Percentiles rank a stretch among this genome's conserved stretches.
phyloP scores from a whole-genome alignment of 2,888 invertebrate species.

The Drosophila antonietae region DNA sequence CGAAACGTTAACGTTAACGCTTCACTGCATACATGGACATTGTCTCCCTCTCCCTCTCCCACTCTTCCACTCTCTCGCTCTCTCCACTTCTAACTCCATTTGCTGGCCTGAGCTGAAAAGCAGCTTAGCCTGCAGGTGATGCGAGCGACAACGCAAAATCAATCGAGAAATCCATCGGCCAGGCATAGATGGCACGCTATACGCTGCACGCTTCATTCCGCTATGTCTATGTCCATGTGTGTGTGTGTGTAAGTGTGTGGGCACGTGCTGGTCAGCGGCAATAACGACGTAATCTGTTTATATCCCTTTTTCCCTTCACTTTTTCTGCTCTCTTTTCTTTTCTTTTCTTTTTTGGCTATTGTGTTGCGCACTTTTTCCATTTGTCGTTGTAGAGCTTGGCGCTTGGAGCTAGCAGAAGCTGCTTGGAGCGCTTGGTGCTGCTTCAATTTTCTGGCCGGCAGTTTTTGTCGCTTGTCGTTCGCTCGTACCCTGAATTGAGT shows the following conservation, averaged over 20 bases:
- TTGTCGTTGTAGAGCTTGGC: slow-evolving; percentile 51
- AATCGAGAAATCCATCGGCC: slow-evolving; percentile 71
- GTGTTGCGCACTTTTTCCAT: slow-evolving; percentile 78
- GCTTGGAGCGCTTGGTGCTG: slow-evolving; percentile 45
- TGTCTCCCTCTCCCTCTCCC: slow-evolving; percentile 13
- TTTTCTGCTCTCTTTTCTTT: not conserved
- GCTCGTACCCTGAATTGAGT: slow-evolving; percentile 67
- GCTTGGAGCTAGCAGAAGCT: slow-evolving; percentile 5
- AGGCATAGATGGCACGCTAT: slow-evolving; percentile 55
- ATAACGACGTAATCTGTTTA: slow-evolving; percentile 81
- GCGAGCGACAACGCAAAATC: slow-evolving; percentile 70
- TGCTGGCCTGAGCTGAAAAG: slow-evolving; percentile 59
- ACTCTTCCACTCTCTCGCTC: not conserved
- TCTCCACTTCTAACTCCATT: slow-evolving; percentile 15
- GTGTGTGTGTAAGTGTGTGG: slow-evolving; percentile 49
- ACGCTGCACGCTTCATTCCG: slow-evolving; percentile 30
- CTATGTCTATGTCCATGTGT: slow-evolving; percentile 44
- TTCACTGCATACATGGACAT: slow-evolving; percentile 61
- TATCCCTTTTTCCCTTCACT: slow-evolving; percentile 65
- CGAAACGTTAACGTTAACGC: slow-evolving; percentile 78
- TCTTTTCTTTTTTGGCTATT: slow-evolving; percentile 49
- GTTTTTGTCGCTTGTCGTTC: slow-evolving; percentile 72
- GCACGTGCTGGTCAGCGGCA: slow-evolving; percentile 79
- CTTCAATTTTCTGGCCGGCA: slow-evolving; percentile 80
- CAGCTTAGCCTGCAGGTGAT: slow-evolving; percentile 80